Base-by-base conservation (phyloP, 2,888 invertebrate genomes). In the Meiosimyza decipiens region DNA sequence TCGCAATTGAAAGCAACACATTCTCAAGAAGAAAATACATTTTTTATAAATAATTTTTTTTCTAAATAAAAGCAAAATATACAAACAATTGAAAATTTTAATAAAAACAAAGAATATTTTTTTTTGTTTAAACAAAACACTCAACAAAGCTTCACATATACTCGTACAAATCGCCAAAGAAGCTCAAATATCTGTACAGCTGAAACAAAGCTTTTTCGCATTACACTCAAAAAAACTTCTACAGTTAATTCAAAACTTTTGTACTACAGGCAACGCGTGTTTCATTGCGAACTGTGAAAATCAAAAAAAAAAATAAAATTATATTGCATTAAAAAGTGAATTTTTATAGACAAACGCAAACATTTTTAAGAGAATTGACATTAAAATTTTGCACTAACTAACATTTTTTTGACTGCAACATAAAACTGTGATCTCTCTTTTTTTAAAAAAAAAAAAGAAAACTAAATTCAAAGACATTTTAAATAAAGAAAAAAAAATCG, bases 1-100 rank as follows among this genome's bases (percentile, higher is more conserved):
- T 80, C 78, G 79, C 79, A 77, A 81, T 77, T 28, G 71, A 51
- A 67, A 73, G 71, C 75, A 73, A 16, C 72, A 18, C 54, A 51
- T 72, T 62, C 33, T 60, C 60, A 62, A 59, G 71, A 59, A 57
- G 57, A 71, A 57, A 55, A 47, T 65, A 65, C 22, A 68, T 6
- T 15, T 28, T n/a, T 18, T 9, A 28, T 16, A 57, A 71, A 60
- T 22, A n/a, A 68, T 40, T 55, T 71, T 40, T 40, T 40, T 71
- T 54, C 22, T 60, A 22, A 66, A 72, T 49, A 3, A 50, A 49
- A 50, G 55, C 57, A 73, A 74, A 71, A 71, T 59, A 55, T 71
- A 64, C 59, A 50, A 33, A 40, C 59, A 70, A 57, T 47, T 71
- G 11, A 54, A 62, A 40, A 28, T 40, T 40, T 18, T 57, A 47